Base-by-base conservation (phyloP, 2,113 vertebrate species). In the Piprites chloris region DNA sequence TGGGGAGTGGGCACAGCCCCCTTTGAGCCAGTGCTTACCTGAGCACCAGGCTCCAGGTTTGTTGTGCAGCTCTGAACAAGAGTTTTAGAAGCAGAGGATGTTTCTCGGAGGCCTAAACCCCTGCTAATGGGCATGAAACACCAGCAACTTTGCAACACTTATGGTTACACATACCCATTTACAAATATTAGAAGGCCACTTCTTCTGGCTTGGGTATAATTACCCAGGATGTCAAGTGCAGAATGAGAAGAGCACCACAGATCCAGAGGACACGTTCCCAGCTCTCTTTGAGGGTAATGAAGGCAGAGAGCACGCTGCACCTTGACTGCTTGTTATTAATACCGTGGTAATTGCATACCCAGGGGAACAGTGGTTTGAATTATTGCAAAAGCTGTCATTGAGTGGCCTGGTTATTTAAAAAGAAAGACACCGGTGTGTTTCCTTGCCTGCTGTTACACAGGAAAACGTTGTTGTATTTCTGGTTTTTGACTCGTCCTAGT, bases 381-480 rank as follows among this genome's bases (percentile, higher is more conserved):
- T 42, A 52, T 89, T 93, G 85, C 32, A 0, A 90, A 96, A 96
- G 87, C 85, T 91, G 71, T 90, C 92, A 95, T 83, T 79, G 91
- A 95, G 90, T 86, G 87, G 69, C 93, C 76, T 89, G 67, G 62
- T 94, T 96, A 89, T 68, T 96, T 65, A 82, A 85, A 61, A 41
- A 61, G 52, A 61, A 19, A 49, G 77, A 30, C 65, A 59, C 19
- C 5, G 58, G 23, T 71, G 90, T 91, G 78, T 77, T 87, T 74
- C 63, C 21, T 28, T 58, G 73, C 59, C 59, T 89, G 76, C 76
- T 67, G 66, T 76, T 61, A 52, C 26, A 50, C 20, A 69, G 74
- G 89, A 97, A 91, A 96, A 56, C 86, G 86, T 7, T 78, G 61
- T 44, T 88, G 75, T 67, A 53, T 58, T 96, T 95, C 93, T 86